These are phyloP conservation scores for Scomber japonicus DNA, from an alignment of 2,113 vertebrate species.

Conservation along the genomic window DNA sequence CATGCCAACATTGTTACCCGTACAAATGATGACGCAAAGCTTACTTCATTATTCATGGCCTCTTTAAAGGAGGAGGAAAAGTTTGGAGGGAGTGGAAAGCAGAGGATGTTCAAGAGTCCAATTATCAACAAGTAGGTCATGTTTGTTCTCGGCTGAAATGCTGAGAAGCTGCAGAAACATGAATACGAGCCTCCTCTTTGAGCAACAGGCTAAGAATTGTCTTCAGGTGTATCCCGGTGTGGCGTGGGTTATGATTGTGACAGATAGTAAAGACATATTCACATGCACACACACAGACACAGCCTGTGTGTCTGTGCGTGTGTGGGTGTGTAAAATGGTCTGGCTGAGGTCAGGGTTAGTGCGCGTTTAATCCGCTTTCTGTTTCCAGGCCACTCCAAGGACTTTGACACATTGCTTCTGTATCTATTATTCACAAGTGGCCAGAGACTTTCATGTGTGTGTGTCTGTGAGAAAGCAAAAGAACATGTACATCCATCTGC, in stretches of 20 bases:
- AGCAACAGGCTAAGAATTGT: background rate
- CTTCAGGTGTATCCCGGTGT: background rate
- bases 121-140: constrained; percentile 66
- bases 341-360: constrained; percentile 68
- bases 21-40: constrained; percentile 81
- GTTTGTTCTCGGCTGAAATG: constrained; percentile 19
- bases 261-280: background rate
- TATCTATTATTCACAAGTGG: constrained; percentile 76
- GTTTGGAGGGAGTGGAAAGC: constrained; percentile 55
- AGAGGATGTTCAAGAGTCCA: constrained; percentile 47
- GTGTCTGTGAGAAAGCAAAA: background rate
- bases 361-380: constrained; percentile 73
- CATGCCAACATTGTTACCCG: constrained; percentile 86
- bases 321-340: constrained; percentile 57
- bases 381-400: constrained; percentile 78
- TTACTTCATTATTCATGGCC: constrained; percentile 81
- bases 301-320: constrained; percentile 23
- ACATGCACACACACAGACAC: background rate
- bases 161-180: constrained; percentile 8
- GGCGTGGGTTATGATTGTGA: background rate
- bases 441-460: constrained; percentile 25
- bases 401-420: constrained; percentile 68
- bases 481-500: background rate
- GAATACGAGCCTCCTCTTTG: constrained; percentile 55
- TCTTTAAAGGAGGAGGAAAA: constrained; percentile 58